Base-by-base conservation (phyloP, 2,888 invertebrate species). In the Escarpia spicata region DNA sequence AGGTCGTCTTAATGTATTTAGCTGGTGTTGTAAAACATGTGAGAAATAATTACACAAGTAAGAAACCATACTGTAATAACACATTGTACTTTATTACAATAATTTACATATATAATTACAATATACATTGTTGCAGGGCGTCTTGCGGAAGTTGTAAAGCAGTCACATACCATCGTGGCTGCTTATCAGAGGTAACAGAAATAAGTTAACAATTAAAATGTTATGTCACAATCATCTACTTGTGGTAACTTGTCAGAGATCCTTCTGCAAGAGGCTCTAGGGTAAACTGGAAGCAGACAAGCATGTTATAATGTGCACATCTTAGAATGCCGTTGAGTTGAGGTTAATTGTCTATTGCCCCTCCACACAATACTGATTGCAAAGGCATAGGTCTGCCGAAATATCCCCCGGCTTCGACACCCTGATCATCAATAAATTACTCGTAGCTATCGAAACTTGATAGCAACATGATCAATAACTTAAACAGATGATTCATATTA, bases 21-120 rank as follows among this genome's bases (percentile, higher is more conserved):
- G 19, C 75, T 26, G 4, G 19, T 19, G 26, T 26, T 52, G 52
- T 37, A 37, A 37, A 37, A 37, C 3, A 9, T 12, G 52, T 12
- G 52, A 52, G 52, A 52, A 52, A 52, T 52, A 52, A 52, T 12
- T 12, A 12, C 15, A 75, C 26, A 37, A 37, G 37, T 37, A 75
- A 75, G 3, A 15, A 75, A 75, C 15, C 26, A 75, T 75, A 6
- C 75, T 26, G 26, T 75, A 75, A 75, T 75, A 75, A 75, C 75
- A 75, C 75, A 75, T 75, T 75, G 26, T 75, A 75, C 75, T 75
- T 75, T 75, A 75, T 75, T 75, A 75, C 75, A 75, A 75, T 75
- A 75, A 75, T 75, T 75, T 75, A 75, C 75, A 75, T 75, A 75
- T 75, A 75, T 75, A 75, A 75, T 75, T 75, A 75, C 75, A 75